Conservation (phyloP, 2,888 invertebrate species). For the Drosophila koepferae region DNA sequence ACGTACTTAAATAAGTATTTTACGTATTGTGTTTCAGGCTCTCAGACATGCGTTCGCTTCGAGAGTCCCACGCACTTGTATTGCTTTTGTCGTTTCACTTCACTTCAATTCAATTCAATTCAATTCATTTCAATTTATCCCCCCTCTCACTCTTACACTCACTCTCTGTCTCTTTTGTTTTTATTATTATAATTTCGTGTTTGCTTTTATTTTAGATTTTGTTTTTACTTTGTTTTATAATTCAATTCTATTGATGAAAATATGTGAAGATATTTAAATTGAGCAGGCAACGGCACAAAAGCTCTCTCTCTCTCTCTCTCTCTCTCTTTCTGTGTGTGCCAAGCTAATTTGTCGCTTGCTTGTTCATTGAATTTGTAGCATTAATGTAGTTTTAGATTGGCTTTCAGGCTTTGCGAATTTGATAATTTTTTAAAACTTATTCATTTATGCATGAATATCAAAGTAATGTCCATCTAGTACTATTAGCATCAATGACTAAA, state of each 20-base stretch:
- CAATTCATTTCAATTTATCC: slow-evolving; percentile 7
- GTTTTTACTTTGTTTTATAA: slow-evolving; percentile 44
- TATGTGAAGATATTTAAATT: slow-evolving; percentile 60
- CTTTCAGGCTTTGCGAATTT: slow-evolving; percentile 2
- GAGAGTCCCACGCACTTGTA: slow-evolving; percentile 23
- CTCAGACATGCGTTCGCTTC: slow-evolving; percentile 23
- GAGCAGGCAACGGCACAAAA: neutral
- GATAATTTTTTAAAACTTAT: neutral
- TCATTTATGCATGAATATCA: neutral
- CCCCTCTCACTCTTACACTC: slow-evolving; percentile 8
- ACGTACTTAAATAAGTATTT: slow-evolving; percentile 43
- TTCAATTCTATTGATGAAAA: slow-evolving; percentile 53
- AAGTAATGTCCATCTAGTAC: neutral
- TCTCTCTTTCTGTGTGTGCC: neutral
- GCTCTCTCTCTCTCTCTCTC: neutral
- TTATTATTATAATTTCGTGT: slow-evolving; percentile 4
- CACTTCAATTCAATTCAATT: slow-evolving; percentile 7
- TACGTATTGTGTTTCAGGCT: slow-evolving; percentile 49
- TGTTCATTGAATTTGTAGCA: slow-evolving; percentile 53
- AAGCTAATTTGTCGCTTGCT: slow-evolving; percentile 49
- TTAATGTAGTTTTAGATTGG: slow-evolving; percentile 52
- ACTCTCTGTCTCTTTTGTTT: slow-evolving; percentile 16
- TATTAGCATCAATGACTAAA: no score
- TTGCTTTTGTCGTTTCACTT: slow-evolving; percentile 48
- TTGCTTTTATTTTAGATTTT: slow-evolving; percentile 17